These are phyloP conservation scores for Poeciliopsis turrubarensis DNA, from an alignment of 2,113 vertebrate genomes.

Conservation along the genomic window DNA sequence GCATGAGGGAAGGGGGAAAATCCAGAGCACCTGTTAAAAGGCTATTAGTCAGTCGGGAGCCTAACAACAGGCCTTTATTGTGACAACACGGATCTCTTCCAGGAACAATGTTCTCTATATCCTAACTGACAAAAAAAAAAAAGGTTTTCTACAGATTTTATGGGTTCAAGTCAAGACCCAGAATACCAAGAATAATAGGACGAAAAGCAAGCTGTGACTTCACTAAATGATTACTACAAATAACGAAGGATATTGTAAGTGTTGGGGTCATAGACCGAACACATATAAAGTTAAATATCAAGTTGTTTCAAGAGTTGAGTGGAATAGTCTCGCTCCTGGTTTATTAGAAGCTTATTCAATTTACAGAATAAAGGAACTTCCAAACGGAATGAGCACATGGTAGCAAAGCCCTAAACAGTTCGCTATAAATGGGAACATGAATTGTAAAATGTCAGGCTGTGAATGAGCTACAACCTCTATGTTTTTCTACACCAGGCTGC, in stretches of 20 bases:
- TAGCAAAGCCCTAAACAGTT: no score
- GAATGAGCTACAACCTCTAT: no score
- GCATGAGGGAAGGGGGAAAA: neutral
- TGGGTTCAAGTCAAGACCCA: neutral
- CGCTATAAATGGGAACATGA: no score
- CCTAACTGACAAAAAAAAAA: neutral
- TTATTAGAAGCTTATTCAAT: no score
- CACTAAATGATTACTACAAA: constrained; percentile 11
- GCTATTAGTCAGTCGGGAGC: constrained; percentile 19
- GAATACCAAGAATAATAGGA: neutral
- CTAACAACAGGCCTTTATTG: constrained; percentile 28
- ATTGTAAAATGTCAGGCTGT: no score
- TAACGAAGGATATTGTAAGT: neutral
- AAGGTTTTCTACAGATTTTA: neutral
- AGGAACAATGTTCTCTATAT: neutral
- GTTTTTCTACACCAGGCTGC: neutral
- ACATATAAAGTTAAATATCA: neutral
- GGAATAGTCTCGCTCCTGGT: no score
- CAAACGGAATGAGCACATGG: no score
- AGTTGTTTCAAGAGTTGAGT: no score
- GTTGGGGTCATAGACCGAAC: neutral
- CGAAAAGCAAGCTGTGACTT: neutral
- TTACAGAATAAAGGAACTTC: no score
- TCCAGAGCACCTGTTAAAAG: constrained; percentile 58
- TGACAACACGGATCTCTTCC: constrained; percentile 12